Base-by-base conservation (phyloP, 2,888 invertebrate species). In the Drosophila emarginata region DNA sequence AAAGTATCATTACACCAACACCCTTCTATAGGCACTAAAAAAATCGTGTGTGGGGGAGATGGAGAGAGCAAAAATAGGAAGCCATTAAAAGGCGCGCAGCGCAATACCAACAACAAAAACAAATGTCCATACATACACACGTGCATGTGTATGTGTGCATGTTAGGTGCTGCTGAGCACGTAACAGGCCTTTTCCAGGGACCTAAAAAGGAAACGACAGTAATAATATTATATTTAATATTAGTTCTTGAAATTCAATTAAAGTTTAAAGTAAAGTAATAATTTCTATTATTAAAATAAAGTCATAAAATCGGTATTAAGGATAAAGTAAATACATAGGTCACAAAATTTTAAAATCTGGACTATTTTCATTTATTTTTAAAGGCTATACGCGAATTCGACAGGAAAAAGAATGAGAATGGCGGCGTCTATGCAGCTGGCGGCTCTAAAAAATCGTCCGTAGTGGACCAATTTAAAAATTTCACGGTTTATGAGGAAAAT, bases 391-490 rank as follows among this genome's bases (percentile, higher is more conserved):
- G 45, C 11, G 45, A 45, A 11, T 45, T 18, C 11, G 45, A 86
- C 64, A 70, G 11, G 0, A 11, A 4, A 4, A 45, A 21, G 12
- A 15, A 79, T 65, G 80, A 80, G 23, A 79, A 78, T 36, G 65
- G 59, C n/a, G 64, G 58, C 12, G 65, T 28, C 37, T 72, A 60
- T 65, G 77, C 73, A 59, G 81, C 67, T 39, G 71, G 71, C 57
- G 80, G 64, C 14, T 70, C 56, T 36, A 91, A 91, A 58, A 93
- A 93, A 32, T 89, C 80, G 60, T 87, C 90, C 21, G 95, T 95
- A 61, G 95, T 95, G 84, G 95, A 94, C 67, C 95, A 95, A 88
- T 94, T 95, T 91, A 95, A 96, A 92, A 94, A 95, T 50, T 96
- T 96, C 90, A 95, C 95, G 81, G 95, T 96, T 1, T 96, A 95